Evolutionary conservation across 2,888 invertebrate genomes (phyloP).

Genomic region (Yponomeuta sedellus): DNA sequence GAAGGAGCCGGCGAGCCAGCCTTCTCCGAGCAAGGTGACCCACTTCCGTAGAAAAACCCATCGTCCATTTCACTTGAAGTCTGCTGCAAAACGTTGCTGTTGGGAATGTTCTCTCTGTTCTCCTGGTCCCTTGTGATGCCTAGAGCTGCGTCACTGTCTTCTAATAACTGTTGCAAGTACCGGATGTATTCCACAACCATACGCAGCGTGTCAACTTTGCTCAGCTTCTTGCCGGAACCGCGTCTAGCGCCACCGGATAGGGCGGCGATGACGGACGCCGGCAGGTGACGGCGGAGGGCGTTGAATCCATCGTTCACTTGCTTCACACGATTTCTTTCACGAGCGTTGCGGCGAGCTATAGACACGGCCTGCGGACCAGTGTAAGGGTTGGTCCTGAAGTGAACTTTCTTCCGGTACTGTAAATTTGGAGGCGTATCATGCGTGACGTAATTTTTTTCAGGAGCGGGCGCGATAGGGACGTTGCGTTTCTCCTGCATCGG

Average conservation of each 20-base stretch:
- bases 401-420: conserved; percentile 84
- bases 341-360: conserved; percentile 93
- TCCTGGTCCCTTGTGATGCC: conserved; percentile 64
- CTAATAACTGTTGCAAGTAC: conserved; percentile 86
- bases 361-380: conserved; percentile 87
- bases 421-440: conserved; percentile 74
- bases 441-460: conserved; percentile 72
- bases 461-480: conserved; percentile 77
- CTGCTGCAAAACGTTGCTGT: conserved; percentile 47
- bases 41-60: conserved; percentile 67
- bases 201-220: conserved; percentile 92
- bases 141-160: conserved; percentile 81
- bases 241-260: conserved; percentile 80
- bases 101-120: conserved; percentile 67
- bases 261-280: conserved; percentile 85
- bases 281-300: conserved; percentile 91
- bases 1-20: conserved; percentile 86
- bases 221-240: conserved; percentile 89
- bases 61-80: conserved; percentile 69
- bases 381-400: conserved; percentile 78
- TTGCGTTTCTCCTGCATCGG: conserved; percentile 64
- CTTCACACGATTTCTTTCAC: conserved; percentile 96
- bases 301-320: conserved; percentile 97
- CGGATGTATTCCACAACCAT: conserved; percentile 95
- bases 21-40: conserved; percentile 81